These are phyloP conservation scores for Clarias magur DNA, from an alignment of 2,113 vertebrate species.

Conservation along the genomic window DNA sequence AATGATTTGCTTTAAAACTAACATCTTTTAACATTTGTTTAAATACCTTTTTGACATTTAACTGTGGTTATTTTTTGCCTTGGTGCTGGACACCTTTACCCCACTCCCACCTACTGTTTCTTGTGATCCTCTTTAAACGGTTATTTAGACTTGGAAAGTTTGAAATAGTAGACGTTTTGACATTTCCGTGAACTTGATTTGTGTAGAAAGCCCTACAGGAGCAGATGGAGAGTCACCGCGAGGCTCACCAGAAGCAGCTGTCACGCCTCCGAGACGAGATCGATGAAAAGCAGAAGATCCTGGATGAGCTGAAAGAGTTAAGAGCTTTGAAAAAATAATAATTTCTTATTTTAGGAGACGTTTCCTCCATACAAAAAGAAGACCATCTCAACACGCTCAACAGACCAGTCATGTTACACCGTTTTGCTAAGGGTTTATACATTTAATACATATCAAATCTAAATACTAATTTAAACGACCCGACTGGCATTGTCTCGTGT, in stretches of 20 bases:
- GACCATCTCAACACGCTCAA: not conserved
- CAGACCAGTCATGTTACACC: not conserved
- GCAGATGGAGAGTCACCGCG: constrained; percentile 87
- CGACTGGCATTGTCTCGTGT: not conserved
- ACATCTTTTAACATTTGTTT: not conserved
- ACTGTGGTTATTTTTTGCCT: not conserved
- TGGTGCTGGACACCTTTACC: not conserved
- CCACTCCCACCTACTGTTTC: not conserved
- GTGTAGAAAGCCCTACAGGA: constrained; percentile 81
- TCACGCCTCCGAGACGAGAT: constrained; percentile 87
- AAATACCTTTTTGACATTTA: not conserved
- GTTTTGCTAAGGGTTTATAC: not conserved
- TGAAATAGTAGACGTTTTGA: not conserved
- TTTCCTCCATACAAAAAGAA: not conserved
- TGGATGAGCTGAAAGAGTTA: constrained; percentile 85
- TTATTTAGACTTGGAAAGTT: not conserved
- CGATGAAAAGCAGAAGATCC: constrained; percentile 85
- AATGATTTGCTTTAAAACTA: not conserved
- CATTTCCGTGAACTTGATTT: not conserved
- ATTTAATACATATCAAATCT: not conserved
- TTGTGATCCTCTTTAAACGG: not conserved
- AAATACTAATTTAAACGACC: not conserved
- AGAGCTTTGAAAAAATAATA: constrained; percentile 41
- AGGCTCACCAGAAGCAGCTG: constrained; percentile 88
- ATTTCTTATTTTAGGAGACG: not conserved